Evolutionary conservation across 2,797 vertebrate species (phyloP).

Genomic region (Scolopax bukidnonensis): DNA sequence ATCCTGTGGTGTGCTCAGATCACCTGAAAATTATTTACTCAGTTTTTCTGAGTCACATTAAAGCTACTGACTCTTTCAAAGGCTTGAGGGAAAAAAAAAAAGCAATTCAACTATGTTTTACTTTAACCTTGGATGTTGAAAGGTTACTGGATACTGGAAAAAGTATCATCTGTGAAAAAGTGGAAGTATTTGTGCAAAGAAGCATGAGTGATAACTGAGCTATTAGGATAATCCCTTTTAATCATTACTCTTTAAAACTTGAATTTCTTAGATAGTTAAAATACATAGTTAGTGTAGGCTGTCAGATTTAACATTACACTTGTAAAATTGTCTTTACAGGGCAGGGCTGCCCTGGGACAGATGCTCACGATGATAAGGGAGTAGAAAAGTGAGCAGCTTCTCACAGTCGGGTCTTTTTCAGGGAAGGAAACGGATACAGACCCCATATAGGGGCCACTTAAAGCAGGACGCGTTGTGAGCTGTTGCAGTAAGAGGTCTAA

Average conservation of each 20-base stretch:
- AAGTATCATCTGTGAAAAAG: not conserved
- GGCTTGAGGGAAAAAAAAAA: rapidly evolving
- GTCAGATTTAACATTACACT: not conserved
- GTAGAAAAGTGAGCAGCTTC: not conserved
- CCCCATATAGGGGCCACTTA: rapidly evolving
- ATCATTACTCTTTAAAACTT: not conserved
- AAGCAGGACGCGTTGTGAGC: not conserved
- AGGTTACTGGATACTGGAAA: not conserved
- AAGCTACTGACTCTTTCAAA: not conserved
- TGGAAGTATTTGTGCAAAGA: not conserved
- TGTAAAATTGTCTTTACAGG: not conserved
- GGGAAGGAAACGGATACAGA: not conserved
- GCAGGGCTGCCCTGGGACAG: not conserved
- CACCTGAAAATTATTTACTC: not conserved
- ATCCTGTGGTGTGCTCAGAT: not conserved
- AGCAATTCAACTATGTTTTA: not conserved
- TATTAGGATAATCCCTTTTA: not conserved
- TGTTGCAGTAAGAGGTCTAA: not conserved
- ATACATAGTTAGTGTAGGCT: not conserved
- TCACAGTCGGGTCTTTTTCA: rapidly evolving
- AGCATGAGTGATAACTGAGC: not conserved
- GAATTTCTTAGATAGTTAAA: not conserved
- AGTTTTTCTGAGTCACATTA: not conserved
- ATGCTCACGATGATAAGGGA: not conserved
- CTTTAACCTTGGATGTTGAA: not conserved